Percentiles rank a stretch among this genome's conserved stretches.
Evolutionary conservation across 1,140 invertebrate species (phyloP).

Genomic region (Venturia canescens): DNA sequence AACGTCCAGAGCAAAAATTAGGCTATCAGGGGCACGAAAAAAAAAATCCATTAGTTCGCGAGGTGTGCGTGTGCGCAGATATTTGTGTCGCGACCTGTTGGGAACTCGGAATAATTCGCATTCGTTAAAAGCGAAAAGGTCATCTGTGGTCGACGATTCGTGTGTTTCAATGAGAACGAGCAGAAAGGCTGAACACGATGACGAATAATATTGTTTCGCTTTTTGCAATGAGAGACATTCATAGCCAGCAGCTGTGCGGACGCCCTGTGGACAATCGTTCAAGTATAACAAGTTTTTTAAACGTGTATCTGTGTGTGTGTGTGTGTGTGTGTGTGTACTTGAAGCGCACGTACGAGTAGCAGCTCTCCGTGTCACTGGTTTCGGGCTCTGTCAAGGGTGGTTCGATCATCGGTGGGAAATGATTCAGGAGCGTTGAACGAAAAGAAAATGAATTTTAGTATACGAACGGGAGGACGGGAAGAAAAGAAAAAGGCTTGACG

Average conservation of each 20-base stretch:
- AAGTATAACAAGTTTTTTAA: slow-evolving; percentile 1
- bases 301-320: neutral
- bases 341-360: neutral
- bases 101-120: too few species aligned
- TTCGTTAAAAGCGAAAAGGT: too few species aligned
- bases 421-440: neutral
- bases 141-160: too few species aligned
- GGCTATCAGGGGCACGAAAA: too few species aligned
- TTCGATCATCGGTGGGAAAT: neutral
- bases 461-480: too few species aligned
- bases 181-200: neutral
- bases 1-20: too few species aligned
- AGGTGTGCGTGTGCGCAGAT: too few species aligned
- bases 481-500: too few species aligned
- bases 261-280: slow-evolving; percentile 31
- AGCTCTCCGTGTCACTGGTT: neutral
- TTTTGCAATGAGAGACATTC: slow-evolving; percentile 5
- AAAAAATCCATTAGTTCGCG: too few species aligned
- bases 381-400: neutral
- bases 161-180: neutral
- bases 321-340: slow-evolving; percentile 15
- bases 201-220: neutral
- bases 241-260: slow-evolving; percentile 40
- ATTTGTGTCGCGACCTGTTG: too few species aligned
- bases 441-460: neutral